phyloP scores from a whole-genome alignment of 1,140 invertebrate species.

The Paramacrobiotus metropolitanus region DNA sequence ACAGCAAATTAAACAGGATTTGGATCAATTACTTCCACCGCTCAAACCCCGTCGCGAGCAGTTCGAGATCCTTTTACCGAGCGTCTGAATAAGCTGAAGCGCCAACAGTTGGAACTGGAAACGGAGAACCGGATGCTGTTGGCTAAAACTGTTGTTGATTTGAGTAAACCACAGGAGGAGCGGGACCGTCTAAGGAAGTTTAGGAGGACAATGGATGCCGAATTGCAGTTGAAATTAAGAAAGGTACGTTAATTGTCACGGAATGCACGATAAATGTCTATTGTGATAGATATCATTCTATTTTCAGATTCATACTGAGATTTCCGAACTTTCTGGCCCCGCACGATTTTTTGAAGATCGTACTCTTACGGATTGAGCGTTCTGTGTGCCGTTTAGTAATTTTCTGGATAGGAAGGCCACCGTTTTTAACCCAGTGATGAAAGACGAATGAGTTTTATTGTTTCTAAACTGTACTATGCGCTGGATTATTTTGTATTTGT shows the following conservation, averaged over 20 bases:
- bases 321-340: neutral
- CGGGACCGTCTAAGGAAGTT: neutral
- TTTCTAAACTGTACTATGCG: too few relatives aligned
- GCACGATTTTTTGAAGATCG: too few relatives aligned
- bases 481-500: too few relatives aligned
- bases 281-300: neutral
- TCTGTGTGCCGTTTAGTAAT: too few relatives aligned
- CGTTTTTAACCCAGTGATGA: too few relatives aligned
- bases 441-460: too few relatives aligned
- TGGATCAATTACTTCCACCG: neutral
- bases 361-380: too few relatives aligned
- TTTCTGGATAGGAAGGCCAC: too few relatives aligned
- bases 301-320: neutral
- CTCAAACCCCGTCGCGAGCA: neutral
- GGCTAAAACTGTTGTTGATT: neutral
- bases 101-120: neutral
- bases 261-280: neutral
- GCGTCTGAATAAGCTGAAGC: neutral
- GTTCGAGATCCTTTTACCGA: neutral
- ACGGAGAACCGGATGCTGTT: neutral
- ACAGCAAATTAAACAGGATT: neutral
- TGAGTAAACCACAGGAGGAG: neutral
- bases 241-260: too few relatives aligned
- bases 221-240: neutral
- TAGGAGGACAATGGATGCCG: neutral